A percentile compares a stretch with the other conserved stretches of the same genome.
phyloP scores from a whole-genome alignment of 2,888 invertebrate genomes.

The Holacanthella duospinosa region DNA sequence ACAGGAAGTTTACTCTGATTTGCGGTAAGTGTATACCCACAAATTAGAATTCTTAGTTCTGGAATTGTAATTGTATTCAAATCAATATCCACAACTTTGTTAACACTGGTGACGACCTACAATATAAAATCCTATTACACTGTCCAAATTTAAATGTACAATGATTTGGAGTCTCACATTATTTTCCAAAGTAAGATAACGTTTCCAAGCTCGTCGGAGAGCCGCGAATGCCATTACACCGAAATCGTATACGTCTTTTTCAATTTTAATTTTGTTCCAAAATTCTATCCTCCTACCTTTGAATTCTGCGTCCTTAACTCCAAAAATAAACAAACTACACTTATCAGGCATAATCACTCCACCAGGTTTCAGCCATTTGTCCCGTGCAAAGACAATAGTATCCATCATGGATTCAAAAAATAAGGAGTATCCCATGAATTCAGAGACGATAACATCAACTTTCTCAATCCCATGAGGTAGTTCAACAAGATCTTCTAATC shows the following conservation, averaged over 20 bases:
- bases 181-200: background rate
- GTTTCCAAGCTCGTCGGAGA: background rate
- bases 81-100: slow-evolving; percentile 60
- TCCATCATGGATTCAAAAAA: slow-evolving; percentile 95
- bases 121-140: slow-evolving; percentile 53
- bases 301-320: slow-evolving; percentile 57
- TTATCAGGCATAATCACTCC: slow-evolving; percentile 73
- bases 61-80: slow-evolving; percentile 57
- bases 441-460: slow-evolving; percentile 86
- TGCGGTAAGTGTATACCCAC: background rate
- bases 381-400: slow-evolving; percentile 77
- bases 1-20: background rate
- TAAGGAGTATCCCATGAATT: slow-evolving; percentile 98
- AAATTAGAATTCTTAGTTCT: slow-evolving; percentile 40
- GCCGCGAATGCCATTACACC: background rate
- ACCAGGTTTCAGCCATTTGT: slow-evolving; percentile 62
- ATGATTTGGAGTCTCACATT: background rate
- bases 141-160: slow-evolving; percentile 43
- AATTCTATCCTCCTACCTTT: slow-evolving; percentile 38
- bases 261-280: background rate
- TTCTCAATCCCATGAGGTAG: slow-evolving; percentile 52
- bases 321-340: slow-evolving; percentile 70
- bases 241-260: background rate
- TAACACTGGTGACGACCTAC: slow-evolving; percentile 56
- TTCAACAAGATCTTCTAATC: background rate